A percentile compares a stretch with the other conserved stretches of the same genome.
Conservation (phyloP, 30 jellyfish, hydroid and myxozoan genomes). For the Chrysaora quinquecirrha region DNA sequence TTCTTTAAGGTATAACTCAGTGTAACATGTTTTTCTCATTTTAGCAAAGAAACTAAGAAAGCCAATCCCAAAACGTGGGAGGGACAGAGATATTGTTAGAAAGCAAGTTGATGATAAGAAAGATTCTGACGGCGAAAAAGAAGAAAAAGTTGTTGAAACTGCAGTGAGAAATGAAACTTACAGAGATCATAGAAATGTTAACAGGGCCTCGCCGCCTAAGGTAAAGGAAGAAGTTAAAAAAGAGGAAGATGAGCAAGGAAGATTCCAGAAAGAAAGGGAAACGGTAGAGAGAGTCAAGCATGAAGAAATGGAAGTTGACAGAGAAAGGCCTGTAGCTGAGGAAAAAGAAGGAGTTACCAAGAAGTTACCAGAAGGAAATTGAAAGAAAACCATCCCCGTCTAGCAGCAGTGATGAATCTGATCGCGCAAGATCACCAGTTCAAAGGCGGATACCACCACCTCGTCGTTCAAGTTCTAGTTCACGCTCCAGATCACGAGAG, state of each 20-base stretch:
- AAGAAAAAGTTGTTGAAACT: slow-evolving; percentile 39
- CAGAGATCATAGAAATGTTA: slow-evolving; percentile 18
- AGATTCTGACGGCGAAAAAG: slow-evolving; percentile 19
- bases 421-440: slow-evolving; percentile 59
- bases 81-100: slow-evolving; percentile 10
- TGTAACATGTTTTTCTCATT: background rate
- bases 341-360: slow-evolving; percentile 53
- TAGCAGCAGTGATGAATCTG: slow-evolving; percentile 52
- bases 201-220: slow-evolving; percentile 52
- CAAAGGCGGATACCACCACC: slow-evolving; percentile 39
- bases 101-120: slow-evolving; percentile 3
- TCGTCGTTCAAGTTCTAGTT: slow-evolving; percentile 68
- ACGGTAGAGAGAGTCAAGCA: slow-evolving; percentile 34
- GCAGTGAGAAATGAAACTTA: slow-evolving; percentile 5
- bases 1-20: too few species aligned
- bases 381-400: slow-evolving; percentile 44
- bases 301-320: slow-evolving; percentile 32
- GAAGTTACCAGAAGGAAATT: slow-evolving; percentile 59
- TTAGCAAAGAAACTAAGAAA: background rate
- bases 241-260: slow-evolving; percentile 28
- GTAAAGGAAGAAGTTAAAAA: slow-evolving; percentile 21
- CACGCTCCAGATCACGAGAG: slow-evolving; percentile 36
- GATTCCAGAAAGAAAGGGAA: slow-evolving; percentile 53
- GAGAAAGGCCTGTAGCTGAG: slow-evolving; percentile 37
- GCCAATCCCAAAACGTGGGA: background rate